Conservation (phyloP, 1,140 invertebrate genomes). For the Micrasema minimum region DNA sequence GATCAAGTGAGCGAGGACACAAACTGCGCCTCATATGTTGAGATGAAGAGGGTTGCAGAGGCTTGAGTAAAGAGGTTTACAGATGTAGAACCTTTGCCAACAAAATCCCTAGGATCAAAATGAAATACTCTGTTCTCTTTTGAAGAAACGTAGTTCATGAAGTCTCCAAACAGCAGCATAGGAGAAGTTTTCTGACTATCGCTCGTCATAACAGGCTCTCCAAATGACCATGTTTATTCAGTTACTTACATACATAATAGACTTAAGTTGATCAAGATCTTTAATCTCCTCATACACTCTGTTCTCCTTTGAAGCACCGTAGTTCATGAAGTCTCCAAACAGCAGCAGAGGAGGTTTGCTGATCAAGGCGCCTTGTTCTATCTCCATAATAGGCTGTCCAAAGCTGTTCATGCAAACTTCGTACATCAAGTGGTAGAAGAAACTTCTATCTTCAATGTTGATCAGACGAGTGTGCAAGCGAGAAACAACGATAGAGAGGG, state of each 20-base stretch:
- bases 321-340: slow-evolving; percentile 89
- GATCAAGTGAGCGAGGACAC: no score
- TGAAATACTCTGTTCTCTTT: slow-evolving; percentile 81
- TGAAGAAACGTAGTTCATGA: slow-evolving; percentile 79
- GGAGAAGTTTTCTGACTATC: no score
- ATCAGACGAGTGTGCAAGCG: slow-evolving; percentile 93
- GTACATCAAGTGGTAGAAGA: slow-evolving; percentile 79
- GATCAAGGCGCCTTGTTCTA: slow-evolving; percentile 73
- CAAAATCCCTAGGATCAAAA: no score
- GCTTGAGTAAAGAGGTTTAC: no score
- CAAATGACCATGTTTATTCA: no score
- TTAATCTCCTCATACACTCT: slow-evolving; percentile 87
- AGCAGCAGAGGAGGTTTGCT: slow-evolving; percentile 77
- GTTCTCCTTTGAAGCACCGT: slow-evolving; percentile 77
- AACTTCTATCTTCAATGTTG: slow-evolving; percentile 80
- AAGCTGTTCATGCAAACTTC: slow-evolving; percentile 72
- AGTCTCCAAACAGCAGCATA: slow-evolving; percentile 86
- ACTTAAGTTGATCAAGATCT: slow-evolving; percentile 79
- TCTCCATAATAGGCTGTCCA: slow-evolving; percentile 71
- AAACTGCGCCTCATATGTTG: no score
- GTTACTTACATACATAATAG: slow-evolving; percentile 72
- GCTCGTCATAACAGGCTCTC: no score
- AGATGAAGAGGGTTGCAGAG: no score
- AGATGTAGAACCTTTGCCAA: no score
- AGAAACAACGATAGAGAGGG: no score